phyloP scores from a whole-genome alignment of 2,113 vertebrate species.

The Alligator mississippiensis region DNA sequence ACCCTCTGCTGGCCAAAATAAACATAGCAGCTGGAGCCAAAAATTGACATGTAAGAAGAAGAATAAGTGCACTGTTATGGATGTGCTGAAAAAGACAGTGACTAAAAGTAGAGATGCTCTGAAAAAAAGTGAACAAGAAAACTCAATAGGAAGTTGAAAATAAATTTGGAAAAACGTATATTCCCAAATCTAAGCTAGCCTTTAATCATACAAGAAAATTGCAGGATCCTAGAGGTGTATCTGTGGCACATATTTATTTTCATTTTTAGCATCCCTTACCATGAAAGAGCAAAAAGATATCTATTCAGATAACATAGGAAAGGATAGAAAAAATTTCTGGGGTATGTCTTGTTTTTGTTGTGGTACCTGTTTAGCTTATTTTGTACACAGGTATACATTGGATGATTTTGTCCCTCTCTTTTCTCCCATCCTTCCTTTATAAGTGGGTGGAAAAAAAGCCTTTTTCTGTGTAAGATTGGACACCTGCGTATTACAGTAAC shows the following conservation, averaged over 20 bases:
- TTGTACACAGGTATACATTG: background rate
- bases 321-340: background rate
- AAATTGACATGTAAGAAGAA: background rate
- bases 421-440: background rate
- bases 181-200: background rate
- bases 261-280: background rate
- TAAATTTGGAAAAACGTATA: background rate
- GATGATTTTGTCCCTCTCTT: background rate
- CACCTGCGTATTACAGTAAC: background rate
- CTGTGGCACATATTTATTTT: background rate
- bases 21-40: background rate
- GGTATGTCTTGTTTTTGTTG: background rate
- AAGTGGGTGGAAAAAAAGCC: background rate
- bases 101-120: constrained; percentile 15
- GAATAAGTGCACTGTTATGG: background rate
- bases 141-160: background rate
- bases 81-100: background rate
- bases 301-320: constrained; percentile 38
- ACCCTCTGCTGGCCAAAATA: constrained; percentile 61
- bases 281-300: constrained; percentile 22
- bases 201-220: background rate
- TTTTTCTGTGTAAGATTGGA: background rate
- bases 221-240: background rate
- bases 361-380: too few species aligned
- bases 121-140: constrained; percentile 14